Conservation (phyloP, 2,113 vertebrate species). For the Nyctibius bracteatus region DNA sequence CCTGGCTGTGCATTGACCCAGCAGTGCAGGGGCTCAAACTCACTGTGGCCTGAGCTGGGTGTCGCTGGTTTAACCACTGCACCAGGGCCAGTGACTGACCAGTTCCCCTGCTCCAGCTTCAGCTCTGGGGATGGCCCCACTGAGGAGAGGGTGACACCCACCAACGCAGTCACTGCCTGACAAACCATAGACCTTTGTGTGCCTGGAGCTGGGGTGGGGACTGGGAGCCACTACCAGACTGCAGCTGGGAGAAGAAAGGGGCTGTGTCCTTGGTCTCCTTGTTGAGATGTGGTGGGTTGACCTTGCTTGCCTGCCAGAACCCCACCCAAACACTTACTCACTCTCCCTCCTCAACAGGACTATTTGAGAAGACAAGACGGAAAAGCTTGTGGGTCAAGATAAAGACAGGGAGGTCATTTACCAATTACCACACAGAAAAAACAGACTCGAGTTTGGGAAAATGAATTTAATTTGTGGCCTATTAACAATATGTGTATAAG, state of each 20-base stretch:
- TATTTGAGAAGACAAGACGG: not conserved
- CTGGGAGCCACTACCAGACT: not conserved
- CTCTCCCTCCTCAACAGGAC: not conserved
- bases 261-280: not conserved
- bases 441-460: not conserved
- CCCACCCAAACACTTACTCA: not conserved
- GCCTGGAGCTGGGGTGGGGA: fast-evolving
- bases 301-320: not conserved
- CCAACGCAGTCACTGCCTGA: not conserved
- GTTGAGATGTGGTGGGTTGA: not conserved
- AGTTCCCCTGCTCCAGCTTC: not conserved
- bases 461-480: not conserved
- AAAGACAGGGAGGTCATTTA: not conserved
- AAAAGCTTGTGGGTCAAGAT: not conserved
- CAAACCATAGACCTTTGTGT: not conserved
- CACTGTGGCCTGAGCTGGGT: fast-evolving
- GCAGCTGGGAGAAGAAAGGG: not conserved
- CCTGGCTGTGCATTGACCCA: fast-evolving
- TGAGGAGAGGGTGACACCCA: too few species aligned
- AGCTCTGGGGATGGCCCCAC: not conserved
- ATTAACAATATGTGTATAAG: not conserved
- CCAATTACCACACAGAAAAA: not conserved
- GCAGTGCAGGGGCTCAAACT: not conserved
- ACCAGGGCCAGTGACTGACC: not conserved
- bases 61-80: fast-evolving